phyloP scores from a whole-genome alignment of 2,113 vertebrate species.

The Pimephales promelas region DNA sequence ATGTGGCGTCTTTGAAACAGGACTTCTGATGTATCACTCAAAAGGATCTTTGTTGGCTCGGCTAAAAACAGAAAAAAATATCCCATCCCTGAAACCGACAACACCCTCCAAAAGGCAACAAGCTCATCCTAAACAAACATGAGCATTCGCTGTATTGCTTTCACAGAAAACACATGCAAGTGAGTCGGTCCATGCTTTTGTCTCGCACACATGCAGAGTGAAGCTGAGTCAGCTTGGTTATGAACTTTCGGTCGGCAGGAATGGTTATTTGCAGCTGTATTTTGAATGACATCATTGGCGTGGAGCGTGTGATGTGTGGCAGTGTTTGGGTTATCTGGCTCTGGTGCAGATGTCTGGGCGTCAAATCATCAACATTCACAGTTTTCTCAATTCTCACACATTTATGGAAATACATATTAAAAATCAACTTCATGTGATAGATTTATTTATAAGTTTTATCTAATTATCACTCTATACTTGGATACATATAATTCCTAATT shows the following conservation, averaged over 20 bases:
- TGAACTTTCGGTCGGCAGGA: conserved; percentile 33
- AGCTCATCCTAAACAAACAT: conserved; percentile 16
- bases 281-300: conserved; percentile 69
- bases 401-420: neutral
- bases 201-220: conserved; percentile 27
- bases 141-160: conserved; percentile 1
- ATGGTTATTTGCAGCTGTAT: conserved; percentile 49
- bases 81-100: neutral
- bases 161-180: neutral
- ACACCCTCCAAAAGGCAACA: neutral
- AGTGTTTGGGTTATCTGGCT: conserved; percentile 15
- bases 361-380: neutral
- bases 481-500: neutral
- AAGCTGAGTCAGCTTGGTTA: conserved; percentile 66
- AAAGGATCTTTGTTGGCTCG: neutral
- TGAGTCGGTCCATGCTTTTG: neutral
- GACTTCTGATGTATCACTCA: conserved; percentile 41
- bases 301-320: conserved; percentile 14
- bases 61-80: neutral
- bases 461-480: neutral
- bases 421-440: neutral
- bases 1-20: conserved; percentile 68
- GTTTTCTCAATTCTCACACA: neutral
- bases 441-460: neutral
- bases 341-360: conserved; percentile 3